Evolutionary conservation across 2,113 vertebrate genomes (phyloP).

Genomic region (Lasiurus borealis): DNA sequence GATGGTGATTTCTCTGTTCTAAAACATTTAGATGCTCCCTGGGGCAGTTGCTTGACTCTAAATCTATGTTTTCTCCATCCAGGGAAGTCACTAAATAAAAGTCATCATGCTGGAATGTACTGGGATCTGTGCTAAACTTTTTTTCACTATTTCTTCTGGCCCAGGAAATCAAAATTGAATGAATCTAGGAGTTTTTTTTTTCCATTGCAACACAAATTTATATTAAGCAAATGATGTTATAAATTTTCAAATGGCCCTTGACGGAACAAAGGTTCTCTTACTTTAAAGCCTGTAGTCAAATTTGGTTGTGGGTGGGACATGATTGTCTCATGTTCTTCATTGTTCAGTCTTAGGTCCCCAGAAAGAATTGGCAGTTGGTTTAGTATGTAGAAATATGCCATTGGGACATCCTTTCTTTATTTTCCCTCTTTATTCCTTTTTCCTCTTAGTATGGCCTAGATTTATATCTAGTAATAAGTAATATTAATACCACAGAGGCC

Average conservation of each 20-base stretch:
- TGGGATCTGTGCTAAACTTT: neutral
- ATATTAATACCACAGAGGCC: neutral
- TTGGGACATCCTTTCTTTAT: neutral
- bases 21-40: constrained; percentile 7
- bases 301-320: neutral
- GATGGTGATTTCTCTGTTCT: neutral
- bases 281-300: neutral
- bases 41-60: neutral
- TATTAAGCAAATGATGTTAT: too few relatives aligned
- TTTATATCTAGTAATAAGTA: constrained; percentile 1
- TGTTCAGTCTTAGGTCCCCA: neutral
- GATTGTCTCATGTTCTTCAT: neutral
- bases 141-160: neutral
- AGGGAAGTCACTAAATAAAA: constrained; percentile 6
- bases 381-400: neutral
- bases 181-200: too few relatives aligned
- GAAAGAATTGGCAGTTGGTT: constrained; percentile 18
- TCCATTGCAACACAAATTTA: too few relatives aligned
- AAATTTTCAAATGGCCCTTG: too few relatives aligned
- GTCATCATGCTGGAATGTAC: neutral
- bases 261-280: too few relatives aligned
- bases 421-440: neutral
- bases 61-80: neutral
- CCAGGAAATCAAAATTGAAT: too few relatives aligned
- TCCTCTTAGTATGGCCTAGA: neutral